Evolutionary conservation across 1,140 invertebrate species (phyloP).

Genomic region (Medauroidea extradentata): DNA sequence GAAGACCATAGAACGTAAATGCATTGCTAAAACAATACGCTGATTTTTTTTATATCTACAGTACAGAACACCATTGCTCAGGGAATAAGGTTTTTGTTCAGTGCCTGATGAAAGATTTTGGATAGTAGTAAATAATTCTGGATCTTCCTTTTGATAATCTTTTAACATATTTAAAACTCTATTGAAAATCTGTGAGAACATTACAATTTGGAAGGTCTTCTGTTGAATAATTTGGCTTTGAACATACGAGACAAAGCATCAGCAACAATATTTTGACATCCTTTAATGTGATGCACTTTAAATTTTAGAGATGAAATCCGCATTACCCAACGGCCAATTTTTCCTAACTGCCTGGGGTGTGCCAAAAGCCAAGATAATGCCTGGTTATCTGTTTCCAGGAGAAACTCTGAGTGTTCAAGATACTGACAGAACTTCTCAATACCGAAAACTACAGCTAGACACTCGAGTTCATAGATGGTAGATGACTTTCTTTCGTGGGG

Average conservation of each 20-base stretch:
- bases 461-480: slow-evolving; percentile 41
- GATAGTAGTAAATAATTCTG: neutral
- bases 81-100: neutral
- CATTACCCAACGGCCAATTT: neutral
- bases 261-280: neutral
- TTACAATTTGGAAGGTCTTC: neutral
- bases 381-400: neutral
- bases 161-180: neutral
- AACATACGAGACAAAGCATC: neutral
- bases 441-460: slow-evolving; percentile 41
- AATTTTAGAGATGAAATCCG: neutral
- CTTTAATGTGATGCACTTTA: neutral
- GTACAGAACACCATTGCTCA: neutral
- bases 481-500: slow-evolving; percentile 41
- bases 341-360: neutral
- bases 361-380: neutral
- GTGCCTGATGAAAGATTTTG: neutral
- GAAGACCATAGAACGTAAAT: neutral
- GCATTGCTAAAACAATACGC: neutral
- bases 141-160: neutral
- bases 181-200: neutral
- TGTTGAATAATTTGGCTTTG: neutral
- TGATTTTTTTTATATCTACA: neutral
- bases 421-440: slow-evolving; percentile 44
- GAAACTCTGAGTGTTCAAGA: slow-evolving; percentile 25